These are phyloP conservation scores for Chrysolina americana DNA, from an alignment of 2,888 invertebrate species.

Conservation along the genomic window DNA sequence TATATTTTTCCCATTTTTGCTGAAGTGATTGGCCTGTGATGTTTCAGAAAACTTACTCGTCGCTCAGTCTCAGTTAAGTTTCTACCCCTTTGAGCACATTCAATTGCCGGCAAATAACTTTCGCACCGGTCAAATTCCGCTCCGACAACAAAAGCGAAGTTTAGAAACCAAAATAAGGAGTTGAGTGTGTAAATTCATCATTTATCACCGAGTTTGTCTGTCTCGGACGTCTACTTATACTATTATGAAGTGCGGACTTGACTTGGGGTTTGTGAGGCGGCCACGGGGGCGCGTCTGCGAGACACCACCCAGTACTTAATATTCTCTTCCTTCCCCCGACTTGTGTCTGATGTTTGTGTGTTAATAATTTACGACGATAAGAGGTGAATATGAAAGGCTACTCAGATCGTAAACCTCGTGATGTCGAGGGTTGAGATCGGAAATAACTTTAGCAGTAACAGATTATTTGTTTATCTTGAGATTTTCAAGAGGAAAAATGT, in stretches of 20 bases:
- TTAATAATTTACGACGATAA: constrained; percentile 50
- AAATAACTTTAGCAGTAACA: background rate
- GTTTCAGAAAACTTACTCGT: too few relatives aligned
- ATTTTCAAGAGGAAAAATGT: too few relatives aligned
- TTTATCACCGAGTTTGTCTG: constrained; percentile 61
- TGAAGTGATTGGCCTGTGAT: too few relatives aligned
- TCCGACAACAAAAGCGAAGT: constrained; percentile 45
- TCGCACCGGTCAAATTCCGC: constrained; percentile 43
- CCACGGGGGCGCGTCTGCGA: constrained; percentile 37
- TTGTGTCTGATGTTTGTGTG: constrained; percentile 42
- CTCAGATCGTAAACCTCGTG: background rate
- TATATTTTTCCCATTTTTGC: too few relatives aligned
- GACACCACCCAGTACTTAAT: constrained; percentile 47
- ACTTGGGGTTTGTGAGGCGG: constrained; percentile 52
- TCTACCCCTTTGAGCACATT: background rate
- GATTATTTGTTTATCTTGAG: background rate
- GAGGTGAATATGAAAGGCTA: constrained; percentile 42
- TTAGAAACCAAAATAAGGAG: constrained; percentile 50
- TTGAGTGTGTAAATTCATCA: constrained; percentile 56
- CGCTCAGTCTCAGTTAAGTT: background rate
- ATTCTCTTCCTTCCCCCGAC: constrained; percentile 45
- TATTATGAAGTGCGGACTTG: constrained; percentile 61
- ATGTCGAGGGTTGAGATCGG: background rate
- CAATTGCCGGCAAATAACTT: constrained; percentile 15
- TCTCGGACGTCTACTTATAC: constrained; percentile 62